phyloP scores from a whole-genome alignment of 2,113 vertebrate genomes.

The Phyllostomus hastatus region DNA sequence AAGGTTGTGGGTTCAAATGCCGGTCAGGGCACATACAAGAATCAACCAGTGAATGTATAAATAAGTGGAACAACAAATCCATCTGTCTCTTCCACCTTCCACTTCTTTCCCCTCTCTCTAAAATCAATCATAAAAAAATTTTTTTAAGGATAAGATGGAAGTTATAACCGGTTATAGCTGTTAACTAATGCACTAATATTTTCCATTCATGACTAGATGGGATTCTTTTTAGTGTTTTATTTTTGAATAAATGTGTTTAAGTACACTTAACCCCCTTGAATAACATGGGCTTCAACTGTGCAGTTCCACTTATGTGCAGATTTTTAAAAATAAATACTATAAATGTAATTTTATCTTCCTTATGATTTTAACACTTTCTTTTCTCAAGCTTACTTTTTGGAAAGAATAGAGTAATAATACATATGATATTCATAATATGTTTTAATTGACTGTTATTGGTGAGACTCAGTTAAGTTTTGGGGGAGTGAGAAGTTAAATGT shows the following conservation, averaged over 20 bases:
- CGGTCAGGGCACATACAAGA: too few species aligned
- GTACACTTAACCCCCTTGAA: neutral
- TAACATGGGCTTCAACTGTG: neutral
- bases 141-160: neutral
- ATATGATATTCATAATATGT: neutral
- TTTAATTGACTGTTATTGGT: neutral
- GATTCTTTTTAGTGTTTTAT: neutral
- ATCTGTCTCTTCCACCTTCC: too few species aligned
- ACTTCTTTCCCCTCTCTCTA: too few species aligned
- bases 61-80: too few species aligned
- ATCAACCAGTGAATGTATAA: too few species aligned
- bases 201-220: neutral
- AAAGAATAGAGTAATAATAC: neutral
- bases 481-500: neutral
- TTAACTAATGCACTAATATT: neutral
- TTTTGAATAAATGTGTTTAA: neutral
- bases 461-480: neutral
- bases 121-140: too few species aligned
- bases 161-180: neutral
- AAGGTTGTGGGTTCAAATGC: too few species aligned
- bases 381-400: neutral
- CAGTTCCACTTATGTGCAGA: neutral
- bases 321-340: neutral
- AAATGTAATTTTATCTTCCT: neutral
- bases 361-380: neutral